Evolutionary conservation across 2,113 vertebrate genomes (phyloP).

Genomic region (Cyanoderma ruficeps): DNA sequence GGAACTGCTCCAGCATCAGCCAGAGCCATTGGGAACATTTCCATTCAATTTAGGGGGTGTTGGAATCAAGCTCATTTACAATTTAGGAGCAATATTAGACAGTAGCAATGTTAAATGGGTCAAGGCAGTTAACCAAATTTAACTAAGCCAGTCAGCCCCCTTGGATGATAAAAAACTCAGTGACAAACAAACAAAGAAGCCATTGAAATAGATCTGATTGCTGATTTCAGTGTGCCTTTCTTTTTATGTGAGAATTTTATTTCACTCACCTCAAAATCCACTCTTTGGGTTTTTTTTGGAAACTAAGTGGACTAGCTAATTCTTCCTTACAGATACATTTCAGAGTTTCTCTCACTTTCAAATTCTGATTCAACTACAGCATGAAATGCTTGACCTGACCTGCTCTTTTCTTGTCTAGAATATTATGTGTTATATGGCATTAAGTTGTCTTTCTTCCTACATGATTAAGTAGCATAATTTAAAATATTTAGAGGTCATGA

Average conservation of each 20-base stretch:
- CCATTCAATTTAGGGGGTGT: background rate
- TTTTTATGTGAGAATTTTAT: background rate
- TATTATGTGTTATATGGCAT: background rate
- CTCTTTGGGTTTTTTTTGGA: background rate
- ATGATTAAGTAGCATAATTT: background rate
- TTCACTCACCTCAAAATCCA: background rate
- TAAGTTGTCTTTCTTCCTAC: background rate
- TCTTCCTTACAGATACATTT: background rate
- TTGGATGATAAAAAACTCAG: background rate
- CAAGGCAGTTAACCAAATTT: background rate
- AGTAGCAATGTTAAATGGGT: background rate
- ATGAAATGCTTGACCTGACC: background rate
- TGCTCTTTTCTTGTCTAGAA: background rate
- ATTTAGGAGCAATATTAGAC: background rate
- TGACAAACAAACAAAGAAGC: background rate
- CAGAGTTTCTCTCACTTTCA: background rate
- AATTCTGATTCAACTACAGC: background rate
- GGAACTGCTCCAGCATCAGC: background rate
- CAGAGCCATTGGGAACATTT: background rate
- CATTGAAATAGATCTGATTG: background rate
- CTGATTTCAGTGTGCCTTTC: background rate
- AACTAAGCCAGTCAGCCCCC: background rate
- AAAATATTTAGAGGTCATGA: background rate
- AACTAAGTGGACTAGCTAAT: background rate
- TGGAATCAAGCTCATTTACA: background rate